phyloP scores from a whole-genome alignment of 1,140 invertebrate species.

The Muscidifurax raptorellus region DNA sequence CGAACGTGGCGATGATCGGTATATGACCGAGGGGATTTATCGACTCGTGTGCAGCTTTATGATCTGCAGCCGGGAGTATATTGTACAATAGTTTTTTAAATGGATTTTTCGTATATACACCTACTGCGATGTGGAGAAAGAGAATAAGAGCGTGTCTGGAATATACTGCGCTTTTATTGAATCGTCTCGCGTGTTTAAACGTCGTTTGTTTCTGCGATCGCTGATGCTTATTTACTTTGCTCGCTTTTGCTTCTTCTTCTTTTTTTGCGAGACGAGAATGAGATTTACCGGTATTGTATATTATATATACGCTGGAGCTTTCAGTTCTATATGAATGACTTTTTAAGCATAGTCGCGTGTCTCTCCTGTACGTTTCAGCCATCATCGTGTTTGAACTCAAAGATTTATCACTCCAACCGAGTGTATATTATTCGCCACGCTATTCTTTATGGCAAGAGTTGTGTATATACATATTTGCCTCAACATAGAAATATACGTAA shows the following conservation, averaged over 20 bases:
- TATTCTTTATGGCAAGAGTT: no score
- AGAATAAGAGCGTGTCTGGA: neutral
- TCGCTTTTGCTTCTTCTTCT: neutral
- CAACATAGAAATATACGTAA: no score
- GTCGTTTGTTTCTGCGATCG: neutral
- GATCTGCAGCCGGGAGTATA: neutral
- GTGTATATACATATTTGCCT: no score
- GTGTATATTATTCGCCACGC: no score
- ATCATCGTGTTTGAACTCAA: no score
- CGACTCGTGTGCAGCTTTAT: neutral
- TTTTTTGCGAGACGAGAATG: neutral
- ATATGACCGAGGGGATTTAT: neutral
- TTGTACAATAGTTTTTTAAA: neutral
- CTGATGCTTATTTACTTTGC: neutral
- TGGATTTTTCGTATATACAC: neutral
- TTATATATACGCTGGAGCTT: neutral
- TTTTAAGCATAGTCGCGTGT: neutral
- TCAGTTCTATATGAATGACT: neutral
- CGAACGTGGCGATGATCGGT: no score
- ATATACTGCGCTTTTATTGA: neutral
- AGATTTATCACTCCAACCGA: no score
- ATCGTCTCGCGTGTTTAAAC: neutral
- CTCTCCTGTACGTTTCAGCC: no score
- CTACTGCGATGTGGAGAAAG: neutral
- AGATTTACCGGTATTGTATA: neutral